Evolutionary conservation across 2,797 vertebrate genomes (phyloP).

Genomic region (Thalassophryne amazonica): DNA sequence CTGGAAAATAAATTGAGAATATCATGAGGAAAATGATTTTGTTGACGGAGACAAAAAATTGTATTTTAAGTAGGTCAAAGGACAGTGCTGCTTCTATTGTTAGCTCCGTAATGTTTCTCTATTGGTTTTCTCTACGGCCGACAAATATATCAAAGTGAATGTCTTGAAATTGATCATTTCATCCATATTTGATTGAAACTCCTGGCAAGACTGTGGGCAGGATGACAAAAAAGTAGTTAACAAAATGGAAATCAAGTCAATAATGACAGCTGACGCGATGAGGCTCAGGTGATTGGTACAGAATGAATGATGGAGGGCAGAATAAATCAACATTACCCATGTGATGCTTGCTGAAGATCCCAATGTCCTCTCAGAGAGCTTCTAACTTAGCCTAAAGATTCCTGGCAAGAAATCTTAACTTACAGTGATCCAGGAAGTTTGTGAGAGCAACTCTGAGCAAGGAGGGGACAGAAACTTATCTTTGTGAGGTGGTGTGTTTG

Average conservation of each 20-base stretch:
- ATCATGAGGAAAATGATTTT: neutral
- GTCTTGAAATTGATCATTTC: conserved; percentile 69
- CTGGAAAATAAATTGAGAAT: neutral
- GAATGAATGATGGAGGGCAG: conserved; percentile 65
- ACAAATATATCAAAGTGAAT: conserved; percentile 51
- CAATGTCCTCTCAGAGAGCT: too few relatives aligned
- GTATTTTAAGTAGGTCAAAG: conserved; percentile 26
- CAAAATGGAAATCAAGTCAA: conserved; percentile 74
- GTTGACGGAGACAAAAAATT: conserved; percentile 5
- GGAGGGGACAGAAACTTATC: too few relatives aligned
- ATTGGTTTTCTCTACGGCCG: conserved; percentile 40
- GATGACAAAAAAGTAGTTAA: conserved; percentile 74
- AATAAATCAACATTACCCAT: conserved; percentile 54
- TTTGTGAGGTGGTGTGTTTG: too few relatives aligned
- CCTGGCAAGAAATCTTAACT: too few relatives aligned
- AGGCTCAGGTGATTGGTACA: conserved; percentile 49
- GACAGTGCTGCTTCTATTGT: conserved; percentile 17
- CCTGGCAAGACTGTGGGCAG: conserved; percentile 47
- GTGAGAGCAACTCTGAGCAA: too few relatives aligned
- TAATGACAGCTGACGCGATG: conserved; percentile 70
- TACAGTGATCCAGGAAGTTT: too few relatives aligned
- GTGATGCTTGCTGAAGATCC: too few relatives aligned
- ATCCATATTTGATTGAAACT: conserved; percentile 69
- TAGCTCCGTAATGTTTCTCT: conserved; percentile 46
- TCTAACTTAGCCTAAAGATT: too few relatives aligned